Base-by-base conservation (phyloP, 2,888 invertebrate species). In the Entomobrya multifasciata region DNA sequence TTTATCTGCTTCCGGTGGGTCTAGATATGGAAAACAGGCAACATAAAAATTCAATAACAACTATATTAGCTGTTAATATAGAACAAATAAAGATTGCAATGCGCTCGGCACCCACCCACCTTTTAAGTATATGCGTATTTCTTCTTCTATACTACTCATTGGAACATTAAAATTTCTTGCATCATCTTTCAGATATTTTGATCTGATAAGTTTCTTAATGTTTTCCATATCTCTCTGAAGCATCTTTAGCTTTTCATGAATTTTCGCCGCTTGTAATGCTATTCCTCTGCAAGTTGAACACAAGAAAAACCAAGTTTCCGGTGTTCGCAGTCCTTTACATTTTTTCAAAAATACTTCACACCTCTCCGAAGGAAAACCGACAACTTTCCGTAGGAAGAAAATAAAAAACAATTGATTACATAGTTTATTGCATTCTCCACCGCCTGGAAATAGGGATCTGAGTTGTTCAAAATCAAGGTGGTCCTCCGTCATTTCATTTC, bases 221-320 rank as follows among this genome's bases (percentile, higher is more conserved):
- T 49, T n/a, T 1, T 10, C 6, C 4, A 65, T 17, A 5, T 47
- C n/a, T 5, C 27, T 52, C 20, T 52, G 65, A 17, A 79, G 49
- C 6, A 11, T 1, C 11, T 20, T 4, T 1, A 79, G 8, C 27
- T 67, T 8, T 5, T 52, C 30, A 30, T 79, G 3, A 17, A 79
- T 41, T 30, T 10, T 20, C 6, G 79, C 79, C 3, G 79, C 79
- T 22, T 79, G 30, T 11, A 49, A 52, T 1, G 20, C 47, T 11
- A 79, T 13, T 11, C 30, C 36, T 52, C 27, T 65, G 17, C 79
- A 79, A 2, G 13, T 20, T 17, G 4, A 11, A 20, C 79, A 79
- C 20, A 79, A 65, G 15, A 11, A 67, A 30, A 79, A 79, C 79
- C 79, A 79, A 15, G 79, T 79, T 52, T 65, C 79, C 2, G 79